Percentiles rank a stretch among this genome's conserved stretches.
Conservation (phyloP, 2,888 invertebrate genomes). For the Caenorhabditis virilis region DNA sequence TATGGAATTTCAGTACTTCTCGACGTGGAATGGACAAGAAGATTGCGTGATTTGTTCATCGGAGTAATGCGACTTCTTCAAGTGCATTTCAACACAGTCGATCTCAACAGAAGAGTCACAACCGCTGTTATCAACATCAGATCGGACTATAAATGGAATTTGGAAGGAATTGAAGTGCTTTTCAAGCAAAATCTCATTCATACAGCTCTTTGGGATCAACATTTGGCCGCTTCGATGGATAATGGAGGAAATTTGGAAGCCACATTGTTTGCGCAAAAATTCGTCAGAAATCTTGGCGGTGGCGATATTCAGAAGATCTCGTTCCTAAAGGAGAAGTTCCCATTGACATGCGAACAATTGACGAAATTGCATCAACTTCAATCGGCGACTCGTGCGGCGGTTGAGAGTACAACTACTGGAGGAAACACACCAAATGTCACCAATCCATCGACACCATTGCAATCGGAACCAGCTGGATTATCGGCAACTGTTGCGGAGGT, state of each 20-base stretch:
- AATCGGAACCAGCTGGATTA: background rate
- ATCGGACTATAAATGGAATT: conserved; percentile 58
- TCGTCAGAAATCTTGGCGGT: conserved; percentile 34
- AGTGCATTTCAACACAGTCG: conserved; percentile 25
- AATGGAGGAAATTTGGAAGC: conserved; percentile 77
- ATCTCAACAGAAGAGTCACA: conserved; percentile 45
- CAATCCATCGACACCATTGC: background rate
- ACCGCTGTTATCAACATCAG: conserved; percentile 44
- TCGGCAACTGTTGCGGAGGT: background rate
- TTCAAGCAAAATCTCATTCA: conserved; percentile 80
- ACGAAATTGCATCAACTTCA: conserved; percentile 41
- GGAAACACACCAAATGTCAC: conserved; percentile 8
- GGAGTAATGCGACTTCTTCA: conserved; percentile 43
- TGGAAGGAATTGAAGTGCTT: conserved; percentile 86
- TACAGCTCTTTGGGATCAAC: conserved; percentile 81
- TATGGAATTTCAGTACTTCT: conserved; percentile 16
- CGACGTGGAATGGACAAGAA: conserved; percentile 53
- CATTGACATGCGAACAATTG: conserved; percentile 47
- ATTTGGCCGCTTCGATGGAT: conserved; percentile 83
- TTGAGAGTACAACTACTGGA: conserved; percentile 14
- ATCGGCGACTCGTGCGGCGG: conserved; percentile 21
- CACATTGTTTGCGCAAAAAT: conserved; percentile 84
- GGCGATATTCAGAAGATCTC: conserved; percentile 23
- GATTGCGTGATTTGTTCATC: conserved; percentile 55
- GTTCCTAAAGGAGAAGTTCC: conserved; percentile 41